Evolutionary conservation across 2,888 invertebrate species (phyloP).

Genomic region (Poecilobothrus nobilitatus): DNA sequence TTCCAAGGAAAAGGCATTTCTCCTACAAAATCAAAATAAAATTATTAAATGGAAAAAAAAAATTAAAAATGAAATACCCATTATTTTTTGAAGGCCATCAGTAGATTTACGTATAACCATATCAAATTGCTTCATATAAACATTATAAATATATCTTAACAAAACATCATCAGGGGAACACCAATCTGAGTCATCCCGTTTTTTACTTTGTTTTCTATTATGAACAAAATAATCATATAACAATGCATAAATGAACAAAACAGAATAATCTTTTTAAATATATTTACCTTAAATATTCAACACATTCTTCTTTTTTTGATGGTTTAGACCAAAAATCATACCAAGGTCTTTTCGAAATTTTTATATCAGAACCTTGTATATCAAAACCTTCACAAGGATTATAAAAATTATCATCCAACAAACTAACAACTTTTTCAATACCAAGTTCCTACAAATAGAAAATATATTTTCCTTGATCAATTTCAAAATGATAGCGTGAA

Average conservation of each 20-base stretch:
- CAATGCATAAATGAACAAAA: neutral
- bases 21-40: conserved; percentile 24
- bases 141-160: conserved; percentile 33
- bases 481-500: conserved; percentile 32
- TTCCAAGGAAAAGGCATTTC: conserved; percentile 31
- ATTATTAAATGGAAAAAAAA: no score
- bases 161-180: conserved; percentile 40
- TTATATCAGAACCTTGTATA: conserved; percentile 8
- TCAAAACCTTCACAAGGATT: conserved; percentile 13
- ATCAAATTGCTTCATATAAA: conserved; percentile 34
- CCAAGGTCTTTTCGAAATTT: conserved; percentile 11
- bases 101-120: conserved; percentile 30
- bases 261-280: neutral
- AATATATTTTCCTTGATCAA: conserved; percentile 27
- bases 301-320: conserved; percentile 20
- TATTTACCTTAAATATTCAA: conserved; percentile 27
- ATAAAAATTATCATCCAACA: neutral
- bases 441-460: conserved; percentile 13
- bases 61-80: no score
- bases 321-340: conserved; percentile 17
- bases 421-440: neutral
- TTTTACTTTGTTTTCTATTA: conserved; percentile 32
- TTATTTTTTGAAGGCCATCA: conserved; percentile 21
- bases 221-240: conserved; percentile 15
- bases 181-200: conserved; percentile 29